phyloP scores from a whole-genome alignment of 2,888 invertebrate species.

The Dorcus parallelipipedus region DNA sequence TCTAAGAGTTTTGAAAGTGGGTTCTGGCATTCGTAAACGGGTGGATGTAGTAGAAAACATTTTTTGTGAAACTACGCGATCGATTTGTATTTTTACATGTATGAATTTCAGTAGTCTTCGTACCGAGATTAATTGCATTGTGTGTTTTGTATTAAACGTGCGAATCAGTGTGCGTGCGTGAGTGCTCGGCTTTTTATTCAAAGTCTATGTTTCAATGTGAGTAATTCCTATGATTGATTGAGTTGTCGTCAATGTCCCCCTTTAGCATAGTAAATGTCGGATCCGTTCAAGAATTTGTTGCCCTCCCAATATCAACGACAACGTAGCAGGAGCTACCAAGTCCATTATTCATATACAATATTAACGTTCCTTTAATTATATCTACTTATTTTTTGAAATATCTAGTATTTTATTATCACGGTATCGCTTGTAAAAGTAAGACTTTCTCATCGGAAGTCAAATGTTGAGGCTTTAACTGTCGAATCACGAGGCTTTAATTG shows the following conservation, averaged over 20 bases:
- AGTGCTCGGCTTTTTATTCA: slow-evolving; percentile 31
- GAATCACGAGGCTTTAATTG: slow-evolving; percentile 16
- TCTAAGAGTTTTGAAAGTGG: slow-evolving; percentile 7
- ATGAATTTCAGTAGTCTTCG: slow-evolving; percentile 20
- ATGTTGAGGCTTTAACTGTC: slow-evolving; percentile 12
- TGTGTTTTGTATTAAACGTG: slow-evolving; percentile 27
- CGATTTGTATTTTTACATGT: slow-evolving; percentile 42
- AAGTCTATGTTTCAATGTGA: slow-evolving; percentile 33
- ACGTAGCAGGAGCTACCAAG: slow-evolving; percentile 29
- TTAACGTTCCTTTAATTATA: slow-evolving; percentile 28
- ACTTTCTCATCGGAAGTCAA: slow-evolving; percentile 19
- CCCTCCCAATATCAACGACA: slow-evolving; percentile 41
- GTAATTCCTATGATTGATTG: slow-evolving; percentile 29
- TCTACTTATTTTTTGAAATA: slow-evolving; percentile 13
- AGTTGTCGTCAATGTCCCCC: slow-evolving; percentile 35
- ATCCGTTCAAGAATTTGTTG: slow-evolving; percentile 42
- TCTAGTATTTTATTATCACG: slow-evolving; percentile 24
- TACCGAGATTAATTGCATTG: slow-evolving; percentile 24
- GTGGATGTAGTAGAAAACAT: slow-evolving; percentile 11
- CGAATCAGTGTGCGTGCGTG: slow-evolving; percentile 25
- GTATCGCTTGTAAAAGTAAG: slow-evolving; percentile 19
- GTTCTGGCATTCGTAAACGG: slow-evolving; percentile 1
- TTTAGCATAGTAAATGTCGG: slow-evolving; percentile 45
- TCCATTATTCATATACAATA: slow-evolving; percentile 23
- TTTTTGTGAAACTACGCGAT: slow-evolving; percentile 27